Evolutionary conservation across 2,113 vertebrate genomes (phyloP).

Genomic region (Phrynosoma platyrhinos): DNA sequence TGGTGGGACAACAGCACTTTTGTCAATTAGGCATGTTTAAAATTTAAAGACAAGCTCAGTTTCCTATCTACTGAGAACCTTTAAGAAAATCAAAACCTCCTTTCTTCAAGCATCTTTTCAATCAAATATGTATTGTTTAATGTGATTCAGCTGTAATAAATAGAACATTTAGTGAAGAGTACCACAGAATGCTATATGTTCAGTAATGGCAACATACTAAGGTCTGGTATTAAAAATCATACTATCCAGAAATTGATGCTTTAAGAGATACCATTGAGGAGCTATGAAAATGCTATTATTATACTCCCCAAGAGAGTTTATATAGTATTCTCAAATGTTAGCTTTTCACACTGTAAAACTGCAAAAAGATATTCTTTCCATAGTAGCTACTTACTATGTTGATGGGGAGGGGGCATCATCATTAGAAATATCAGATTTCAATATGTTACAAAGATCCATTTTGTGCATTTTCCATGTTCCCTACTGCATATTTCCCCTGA

Average conservation of each 20-base stretch:
- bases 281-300: slow-evolving; percentile 32
- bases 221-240: background rate
- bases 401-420: background rate
- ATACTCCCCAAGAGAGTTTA: slow-evolving; percentile 8
- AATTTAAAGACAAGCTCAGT: slow-evolving; percentile 56
- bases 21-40: slow-evolving; percentile 62
- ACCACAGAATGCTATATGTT: background rate
- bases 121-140: slow-evolving; percentile 20
- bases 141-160: slow-evolving; percentile 11
- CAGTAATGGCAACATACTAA: background rate
- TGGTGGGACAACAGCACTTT: slow-evolving; percentile 30
- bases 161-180: slow-evolving; percentile 3
- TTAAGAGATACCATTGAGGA: background rate
- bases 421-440: background rate
- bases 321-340: background rate
- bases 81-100: slow-evolving; percentile 47
- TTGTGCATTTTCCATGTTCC: slow-evolving; percentile 29
- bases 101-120: slow-evolving; percentile 20
- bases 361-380: background rate
- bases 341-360: background rate
- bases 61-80: slow-evolving; percentile 45
- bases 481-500: background rate
- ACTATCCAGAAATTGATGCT: background rate
- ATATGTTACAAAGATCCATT: background rate
- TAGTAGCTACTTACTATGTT: background rate